These are phyloP conservation scores for Papilio dardanus DNA, from an alignment of 1,140 invertebrate genomes.

Conservation along the genomic window DNA sequence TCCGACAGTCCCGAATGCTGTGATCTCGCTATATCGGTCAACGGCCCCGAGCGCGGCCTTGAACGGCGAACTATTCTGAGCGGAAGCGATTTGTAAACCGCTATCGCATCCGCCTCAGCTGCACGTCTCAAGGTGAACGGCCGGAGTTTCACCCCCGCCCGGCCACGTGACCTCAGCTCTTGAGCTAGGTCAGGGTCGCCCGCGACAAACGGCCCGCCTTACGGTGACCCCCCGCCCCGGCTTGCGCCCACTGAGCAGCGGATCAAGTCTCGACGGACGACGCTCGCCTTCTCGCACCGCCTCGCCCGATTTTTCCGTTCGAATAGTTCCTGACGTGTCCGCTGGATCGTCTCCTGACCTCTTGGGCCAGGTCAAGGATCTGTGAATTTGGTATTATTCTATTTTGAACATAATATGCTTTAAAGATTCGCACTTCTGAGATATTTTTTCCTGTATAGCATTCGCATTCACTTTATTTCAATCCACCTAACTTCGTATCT, in stretches of 20 bases:
- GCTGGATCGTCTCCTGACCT: constrained; percentile 64
- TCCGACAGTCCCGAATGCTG: not conserved
- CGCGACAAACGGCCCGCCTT: constrained; percentile 58
- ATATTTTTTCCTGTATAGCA: not conserved
- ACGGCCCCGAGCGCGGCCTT: constrained; percentile 12
- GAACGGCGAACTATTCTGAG: constrained; percentile 17
- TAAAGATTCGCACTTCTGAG: not conserved
- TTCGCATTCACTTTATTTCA: not conserved
- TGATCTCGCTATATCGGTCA: constrained; percentile 24
- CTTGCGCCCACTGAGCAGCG: constrained; percentile 31
- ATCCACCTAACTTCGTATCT: not conserved
- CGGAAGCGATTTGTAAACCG: constrained; percentile 39
- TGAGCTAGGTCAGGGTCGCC: constrained; percentile 73
- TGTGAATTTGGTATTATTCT: constrained; percentile 13
- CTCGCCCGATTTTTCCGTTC: constrained; percentile 74
- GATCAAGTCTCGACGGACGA: constrained; percentile 48
- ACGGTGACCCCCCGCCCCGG: constrained; percentile 50
- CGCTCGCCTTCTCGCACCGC: constrained; percentile 56
- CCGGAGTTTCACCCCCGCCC: constrained; percentile 67
- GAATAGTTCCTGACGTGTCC: constrained; percentile 72
- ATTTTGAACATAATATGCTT: not conserved
- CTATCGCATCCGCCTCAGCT: constrained; percentile 53
- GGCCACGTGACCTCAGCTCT: constrained; percentile 71
- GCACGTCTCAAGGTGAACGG: constrained; percentile 76
- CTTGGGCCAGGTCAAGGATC: constrained; percentile 65